Evolutionary conservation across 2,888 invertebrate genomes (phyloP).

Genomic region (Hetaerina titia): DNA sequence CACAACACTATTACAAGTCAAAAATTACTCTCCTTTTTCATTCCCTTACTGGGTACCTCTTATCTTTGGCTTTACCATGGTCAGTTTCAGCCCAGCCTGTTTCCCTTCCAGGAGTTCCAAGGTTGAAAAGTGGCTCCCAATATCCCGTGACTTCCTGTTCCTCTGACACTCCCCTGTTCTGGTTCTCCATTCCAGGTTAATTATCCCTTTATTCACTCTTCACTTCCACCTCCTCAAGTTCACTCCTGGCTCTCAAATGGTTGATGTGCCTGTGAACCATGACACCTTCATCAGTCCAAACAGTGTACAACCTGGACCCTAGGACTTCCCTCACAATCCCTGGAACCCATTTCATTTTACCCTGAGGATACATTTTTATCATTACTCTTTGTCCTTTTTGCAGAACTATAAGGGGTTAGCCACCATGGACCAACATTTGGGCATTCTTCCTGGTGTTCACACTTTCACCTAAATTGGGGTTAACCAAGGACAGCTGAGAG

Average conservation of each 20-base stretch:
- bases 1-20: neutral
- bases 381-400: neutral
- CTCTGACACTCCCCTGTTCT: neutral
- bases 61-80: neutral
- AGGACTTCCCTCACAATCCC: neutral
- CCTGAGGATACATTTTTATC: neutral
- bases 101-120: neutral
- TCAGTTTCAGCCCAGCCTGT: neutral
- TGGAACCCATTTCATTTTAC: neutral
- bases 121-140: neutral
- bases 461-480: neutral
- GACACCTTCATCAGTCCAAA: conserved; percentile 2
- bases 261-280: neutral
- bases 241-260: conserved; percentile 1
- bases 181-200: neutral
- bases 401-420: neutral
- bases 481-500: neutral
- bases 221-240: neutral
- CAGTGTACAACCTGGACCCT: neutral
- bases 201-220: neutral
- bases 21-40: neutral
- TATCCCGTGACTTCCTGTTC: neutral
- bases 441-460: neutral
- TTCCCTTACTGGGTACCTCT: neutral
- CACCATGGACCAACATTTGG: neutral